A percentile compares a stretch with the other conserved stretches of the same genome.
Conservation (phyloP, 2,113 vertebrate species). For the Rhegmatorhina hoffmannsi region DNA sequence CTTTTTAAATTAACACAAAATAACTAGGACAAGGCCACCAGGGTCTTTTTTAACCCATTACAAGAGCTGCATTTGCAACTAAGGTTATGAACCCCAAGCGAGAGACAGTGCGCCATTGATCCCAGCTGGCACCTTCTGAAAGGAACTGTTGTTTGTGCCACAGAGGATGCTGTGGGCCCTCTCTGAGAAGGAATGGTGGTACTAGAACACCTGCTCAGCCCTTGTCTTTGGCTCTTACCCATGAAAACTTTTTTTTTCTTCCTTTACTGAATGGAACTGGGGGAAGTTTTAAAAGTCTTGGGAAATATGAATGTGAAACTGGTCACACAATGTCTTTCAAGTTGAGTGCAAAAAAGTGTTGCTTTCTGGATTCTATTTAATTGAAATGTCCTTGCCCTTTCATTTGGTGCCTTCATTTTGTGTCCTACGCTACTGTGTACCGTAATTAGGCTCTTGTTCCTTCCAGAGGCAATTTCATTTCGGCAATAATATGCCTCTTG, state of each 20-base stretch:
- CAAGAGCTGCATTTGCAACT: conserved; percentile 21
- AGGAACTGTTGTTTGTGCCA: conserved; percentile 11
- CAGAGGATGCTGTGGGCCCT: conserved; percentile 26
- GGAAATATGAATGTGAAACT: neutral
- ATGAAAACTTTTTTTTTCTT: neutral
- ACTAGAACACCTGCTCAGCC: conserved; percentile 43
- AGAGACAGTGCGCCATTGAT: conserved; percentile 3
- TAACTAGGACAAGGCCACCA: neutral
- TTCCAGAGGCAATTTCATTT: neutral
- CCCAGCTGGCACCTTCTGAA: conserved; percentile 34
- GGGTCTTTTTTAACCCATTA: conserved; percentile 14
- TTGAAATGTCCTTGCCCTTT: neutral
- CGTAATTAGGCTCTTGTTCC: neutral
- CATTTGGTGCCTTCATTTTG: neutral
- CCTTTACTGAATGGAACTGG: neutral
- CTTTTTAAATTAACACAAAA: conserved; percentile 19
- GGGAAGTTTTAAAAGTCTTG: neutral
- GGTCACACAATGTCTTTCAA: neutral
- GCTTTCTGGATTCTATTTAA: neutral
- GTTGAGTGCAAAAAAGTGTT: neutral
- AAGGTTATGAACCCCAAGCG: neutral
- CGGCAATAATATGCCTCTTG: neutral
- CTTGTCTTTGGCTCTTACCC: conserved; percentile 15
- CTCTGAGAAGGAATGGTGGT: neutral
- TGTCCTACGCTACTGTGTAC: neutral